Evolutionary conservation across 1,140 invertebrate species (phyloP), one percentile per base, ranked within the genome.

Genomic region (Drosophila funebris): DNA sequence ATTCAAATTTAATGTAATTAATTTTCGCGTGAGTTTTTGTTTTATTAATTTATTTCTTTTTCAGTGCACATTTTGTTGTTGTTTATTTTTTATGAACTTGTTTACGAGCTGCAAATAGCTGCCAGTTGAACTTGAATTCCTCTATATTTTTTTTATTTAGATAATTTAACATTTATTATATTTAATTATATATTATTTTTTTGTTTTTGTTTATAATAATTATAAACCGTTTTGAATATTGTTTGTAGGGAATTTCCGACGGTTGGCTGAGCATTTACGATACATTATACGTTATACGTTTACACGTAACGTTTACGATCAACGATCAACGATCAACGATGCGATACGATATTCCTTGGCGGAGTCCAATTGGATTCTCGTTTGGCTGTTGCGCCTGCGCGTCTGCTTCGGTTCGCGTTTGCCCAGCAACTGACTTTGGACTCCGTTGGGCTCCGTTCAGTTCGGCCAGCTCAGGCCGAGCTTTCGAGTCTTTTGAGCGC

Each of bases 371-470:
- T 57, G 61, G 69, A 44, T 16, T 27, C 22, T 41, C 16, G 16
- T 18, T 31, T 39, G 60, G 13, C 31, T 62, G 53, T 33, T 78
- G 83, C 83, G 83, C 73, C 64, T 83, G 84, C 84, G 84, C 76
- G 83, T 89, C 78, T 66, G 76, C 27, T 73, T 70, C 62, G 63
- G 20, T 73, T 73, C 83, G 73, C 76, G 73, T 79, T 88, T 73
- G 64, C 36, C 37, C 69, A 71, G 58, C 78, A 88, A 88, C 83
- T 83, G 76, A 62, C 44, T 58, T 46, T 22, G 31, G 27, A 24
- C 57, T 8, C 2, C n/a, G 29, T 46, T 48, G 4, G 13, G 31
- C 9, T 16, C 20, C 60, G 58, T 24, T 77, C 56, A 39, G 39
- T 79, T 72, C 52, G 67, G 46, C 16, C 71, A 72, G 36, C 63